Evolutionary conservation across 2,888 invertebrate species (phyloP).

Genomic region (Nemotelus nigrinus): DNA sequence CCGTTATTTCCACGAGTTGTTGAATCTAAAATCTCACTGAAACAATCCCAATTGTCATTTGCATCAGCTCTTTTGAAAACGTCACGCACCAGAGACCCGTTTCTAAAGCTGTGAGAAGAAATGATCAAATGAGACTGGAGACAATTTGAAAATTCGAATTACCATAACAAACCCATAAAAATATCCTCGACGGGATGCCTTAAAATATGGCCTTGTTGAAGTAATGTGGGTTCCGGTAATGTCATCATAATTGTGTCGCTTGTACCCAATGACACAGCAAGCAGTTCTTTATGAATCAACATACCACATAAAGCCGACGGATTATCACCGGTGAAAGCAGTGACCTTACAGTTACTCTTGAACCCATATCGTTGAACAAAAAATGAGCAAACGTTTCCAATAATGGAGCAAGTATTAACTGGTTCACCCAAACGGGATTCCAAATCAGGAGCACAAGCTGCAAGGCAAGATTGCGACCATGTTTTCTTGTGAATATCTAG

Average conservation of each 20-base stretch:
- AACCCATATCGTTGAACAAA: constrained; percentile 90
- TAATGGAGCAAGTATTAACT: constrained; percentile 74
- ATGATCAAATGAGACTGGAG: constrained; percentile 19
- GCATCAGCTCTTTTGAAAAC: constrained; percentile 77
- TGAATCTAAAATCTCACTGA: constrained; percentile 80
- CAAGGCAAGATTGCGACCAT: constrained; percentile 81
- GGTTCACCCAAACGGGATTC: constrained; percentile 78
- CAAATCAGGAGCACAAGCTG: constrained; percentile 81
- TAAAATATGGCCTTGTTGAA: constrained; percentile 85
- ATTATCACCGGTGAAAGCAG: constrained; percentile 96
- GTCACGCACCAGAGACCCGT: constrained; percentile 93
- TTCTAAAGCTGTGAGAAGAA: constrained; percentile 75
- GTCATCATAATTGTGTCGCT: constrained; percentile 92
- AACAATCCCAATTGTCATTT: constrained; percentile 83
- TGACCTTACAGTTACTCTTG: constrained; percentile 78
- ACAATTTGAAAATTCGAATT: constrained; percentile 52
- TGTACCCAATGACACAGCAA: constrained; percentile 90
- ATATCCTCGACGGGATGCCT: constrained; percentile 82
- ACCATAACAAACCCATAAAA: constrained; percentile 93
- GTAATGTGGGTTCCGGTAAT: constrained; percentile 73
- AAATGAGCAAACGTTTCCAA: constrained; percentile 81
- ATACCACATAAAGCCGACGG: constrained; percentile 88
- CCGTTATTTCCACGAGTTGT: constrained; percentile 94
- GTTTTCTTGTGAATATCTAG: constrained; percentile 80
- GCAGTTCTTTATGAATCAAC: constrained; percentile 80